Evolutionary conservation across 35 echinoderm and acorn worm genomes (phyloP).

Genomic region (Heliocidaris tuberculata): DNA sequence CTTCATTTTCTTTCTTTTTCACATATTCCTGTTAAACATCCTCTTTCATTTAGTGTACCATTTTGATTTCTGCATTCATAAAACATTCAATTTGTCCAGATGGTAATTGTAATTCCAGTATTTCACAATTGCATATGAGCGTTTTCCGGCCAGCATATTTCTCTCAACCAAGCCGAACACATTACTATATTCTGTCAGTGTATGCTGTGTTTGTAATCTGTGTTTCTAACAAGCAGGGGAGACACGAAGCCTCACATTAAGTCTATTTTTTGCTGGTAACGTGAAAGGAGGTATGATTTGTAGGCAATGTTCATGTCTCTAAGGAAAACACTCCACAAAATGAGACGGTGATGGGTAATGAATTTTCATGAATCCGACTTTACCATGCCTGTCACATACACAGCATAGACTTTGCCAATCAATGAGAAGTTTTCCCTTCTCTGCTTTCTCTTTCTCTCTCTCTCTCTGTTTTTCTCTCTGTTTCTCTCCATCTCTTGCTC

Average conservation of each 20-base stretch:
- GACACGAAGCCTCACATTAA: not conserved
- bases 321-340: not conserved
- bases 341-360: not conserved
- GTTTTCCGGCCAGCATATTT: not conserved
- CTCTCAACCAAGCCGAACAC: not conserved
- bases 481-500: too few relatives aligned
- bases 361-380: not conserved
- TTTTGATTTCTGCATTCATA: too few relatives aligned
- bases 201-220: not conserved
- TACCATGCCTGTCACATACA: not conserved
- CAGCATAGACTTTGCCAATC: not conserved
- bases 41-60: too few relatives aligned
- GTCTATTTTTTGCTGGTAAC: not conserved
- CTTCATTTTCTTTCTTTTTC: too few relatives aligned
- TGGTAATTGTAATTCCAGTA: not conserved
- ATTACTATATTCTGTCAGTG: not conserved
- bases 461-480: too few relatives aligned
- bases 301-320: not conserved
- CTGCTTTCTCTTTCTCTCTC: too few relatives aligned
- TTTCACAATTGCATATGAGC: not conserved
- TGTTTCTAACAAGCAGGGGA: not conserved
- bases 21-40: too few relatives aligned
- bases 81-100: too few relatives aligned
- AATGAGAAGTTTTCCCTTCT: too few relatives aligned
- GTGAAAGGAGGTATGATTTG: not conserved